These are phyloP conservation scores for Siphlonurus alternatus DNA, from an alignment of 2,888 invertebrate genomes.

Conservation along the genomic window DNA sequence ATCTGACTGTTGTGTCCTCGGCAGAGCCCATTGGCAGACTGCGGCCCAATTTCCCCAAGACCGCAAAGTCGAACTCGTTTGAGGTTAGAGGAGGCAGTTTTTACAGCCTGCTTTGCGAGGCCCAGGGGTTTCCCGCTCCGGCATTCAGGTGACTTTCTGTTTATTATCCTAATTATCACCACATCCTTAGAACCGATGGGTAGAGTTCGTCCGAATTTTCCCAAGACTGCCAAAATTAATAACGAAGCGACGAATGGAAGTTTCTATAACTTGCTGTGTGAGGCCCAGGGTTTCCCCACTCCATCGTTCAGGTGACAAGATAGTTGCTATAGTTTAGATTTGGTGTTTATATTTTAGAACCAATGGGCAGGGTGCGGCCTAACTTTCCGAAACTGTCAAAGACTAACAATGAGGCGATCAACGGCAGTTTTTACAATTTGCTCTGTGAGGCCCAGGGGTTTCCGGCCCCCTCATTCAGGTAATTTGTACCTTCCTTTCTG, in stretches of 20 bases:
- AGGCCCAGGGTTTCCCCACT: slow-evolving; percentile 61
- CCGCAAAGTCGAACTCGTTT: slow-evolving; percentile 43
- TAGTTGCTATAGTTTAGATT: no score
- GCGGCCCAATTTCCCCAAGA: slow-evolving; percentile 41
- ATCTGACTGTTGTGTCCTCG: slow-evolving; percentile 10
- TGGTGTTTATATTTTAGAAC: no score
- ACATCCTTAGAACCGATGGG: slow-evolving; percentile 53
- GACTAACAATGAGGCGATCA: slow-evolving; percentile 12
- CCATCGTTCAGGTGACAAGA: slow-evolving; percentile 32
- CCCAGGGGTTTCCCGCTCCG: slow-evolving; percentile 52
- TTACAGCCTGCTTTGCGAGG: slow-evolving; percentile 47
- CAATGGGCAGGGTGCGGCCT: slow-evolving; percentile 57
- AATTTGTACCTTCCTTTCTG: neutral
- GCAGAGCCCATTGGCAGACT: slow-evolving; percentile 41
- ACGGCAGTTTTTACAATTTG: slow-evolving; percentile 23
- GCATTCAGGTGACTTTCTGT: slow-evolving; percentile 46
- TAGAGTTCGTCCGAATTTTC: slow-evolving; percentile 53
- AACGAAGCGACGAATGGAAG: slow-evolving; percentile 10
- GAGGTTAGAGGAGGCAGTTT: slow-evolving; percentile 40
- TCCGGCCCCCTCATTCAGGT: slow-evolving; percentile 26
- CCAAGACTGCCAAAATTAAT: slow-evolving; percentile 19
- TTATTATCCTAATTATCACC: neutral
- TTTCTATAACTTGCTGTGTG: slow-evolving; percentile 39
- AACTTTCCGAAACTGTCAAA: slow-evolving; percentile 34
- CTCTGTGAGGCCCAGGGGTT: slow-evolving; percentile 64